Percentiles rank a stretch among this genome's conserved stretches.
Evolutionary conservation across 2,797 vertebrate genomes (phyloP).

Genomic region (Peromyscus melanophrys): DNA sequence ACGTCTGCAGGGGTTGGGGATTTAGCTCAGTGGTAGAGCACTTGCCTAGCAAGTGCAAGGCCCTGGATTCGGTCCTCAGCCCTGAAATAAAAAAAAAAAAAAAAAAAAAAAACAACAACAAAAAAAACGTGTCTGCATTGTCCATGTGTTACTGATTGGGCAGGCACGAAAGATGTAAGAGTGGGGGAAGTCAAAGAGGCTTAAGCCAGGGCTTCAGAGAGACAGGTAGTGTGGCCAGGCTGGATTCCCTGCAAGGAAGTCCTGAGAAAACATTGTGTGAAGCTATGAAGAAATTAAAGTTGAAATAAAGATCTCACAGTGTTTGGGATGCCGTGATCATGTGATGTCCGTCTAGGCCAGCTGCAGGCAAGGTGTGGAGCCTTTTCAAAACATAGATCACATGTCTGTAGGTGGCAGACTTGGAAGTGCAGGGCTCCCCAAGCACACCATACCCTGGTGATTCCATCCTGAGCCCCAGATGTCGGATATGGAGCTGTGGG

Average conservation of each 20-base stretch:
- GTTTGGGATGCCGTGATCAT: neutral
- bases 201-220: neutral
- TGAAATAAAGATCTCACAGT: neutral
- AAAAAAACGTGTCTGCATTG: no score
- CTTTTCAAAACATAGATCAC: neutral
- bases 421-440: neutral
- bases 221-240: no score
- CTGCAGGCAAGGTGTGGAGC: neutral
- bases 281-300: neutral
- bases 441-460: neutral
- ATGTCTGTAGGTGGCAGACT: neutral
- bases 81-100: no score
- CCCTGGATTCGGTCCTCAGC: no score
- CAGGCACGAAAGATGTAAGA: no score
- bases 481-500: neutral
- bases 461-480: neutral
- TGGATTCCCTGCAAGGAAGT: neutral
- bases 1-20: no score
- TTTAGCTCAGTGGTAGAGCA: no score
- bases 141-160: neutral
- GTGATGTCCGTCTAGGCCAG: neutral
- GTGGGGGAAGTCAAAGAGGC: fast-evolving
- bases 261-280: neutral
- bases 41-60: no score
- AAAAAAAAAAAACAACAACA: no score